A percentile compares a stretch with the other conserved stretches of the same genome.
These are phyloP conservation scores for roundworm (Caenorhabditis elegans) DNA, from an alignment of 1,140 invertebrate species.

Conservation along the genomic window WBcel235 BX284602.5:12730501-12731000, in stretches of 20 bases:
- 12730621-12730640: too few relatives aligned
- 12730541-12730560: too few relatives aligned
- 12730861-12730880: slow-evolving; percentile 89
- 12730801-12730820: slow-evolving; percentile 98
- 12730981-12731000: not conserved
- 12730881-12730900: slow-evolving; percentile 91
- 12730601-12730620: too few relatives aligned
- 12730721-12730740: slow-evolving; percentile 94
- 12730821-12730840: slow-evolving; percentile 84
- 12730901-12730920: slow-evolving; percentile 86
- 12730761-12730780: slow-evolving; percentile 92
- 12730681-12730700: slow-evolving; percentile 74
- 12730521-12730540: too few relatives aligned
- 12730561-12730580: too few relatives aligned
- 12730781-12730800: slow-evolving; percentile 91
- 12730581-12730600: too few relatives aligned
- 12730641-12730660: too few relatives aligned
- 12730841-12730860: slow-evolving; percentile 94
- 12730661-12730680: slow-evolving; percentile 86
- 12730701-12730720: slow-evolving; percentile 81
- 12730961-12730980: slow-evolving; percentile 55
- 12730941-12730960: slow-evolving; percentile 93
- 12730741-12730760: slow-evolving; percentile 93
- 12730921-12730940: slow-evolving; percentile 94
- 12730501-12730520: too few relatives aligned